Conservation (phyloP, 2,113 vertebrate genomes). For the Kobus ellipsiprymnus region DNA sequence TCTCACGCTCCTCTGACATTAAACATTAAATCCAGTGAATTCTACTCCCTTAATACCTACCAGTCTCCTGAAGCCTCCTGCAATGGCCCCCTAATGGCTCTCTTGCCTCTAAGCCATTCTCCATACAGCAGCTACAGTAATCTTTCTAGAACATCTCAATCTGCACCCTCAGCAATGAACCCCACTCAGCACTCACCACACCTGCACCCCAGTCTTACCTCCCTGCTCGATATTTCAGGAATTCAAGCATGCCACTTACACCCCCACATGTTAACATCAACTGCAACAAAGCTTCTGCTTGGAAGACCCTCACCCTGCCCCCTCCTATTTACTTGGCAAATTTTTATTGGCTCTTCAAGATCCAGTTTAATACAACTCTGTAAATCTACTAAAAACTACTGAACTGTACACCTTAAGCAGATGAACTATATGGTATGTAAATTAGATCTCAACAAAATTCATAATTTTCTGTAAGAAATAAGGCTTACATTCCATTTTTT, state of each 20-base stretch:
- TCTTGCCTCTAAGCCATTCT: background rate
- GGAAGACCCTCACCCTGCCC: background rate
- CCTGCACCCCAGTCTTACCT: background rate
- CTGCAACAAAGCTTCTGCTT: background rate
- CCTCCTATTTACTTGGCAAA: background rate
- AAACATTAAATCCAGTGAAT: background rate
- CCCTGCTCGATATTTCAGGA: background rate
- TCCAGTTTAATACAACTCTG: background rate
- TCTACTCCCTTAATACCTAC: background rate
- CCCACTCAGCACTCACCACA: background rate
- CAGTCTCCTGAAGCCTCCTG: background rate
- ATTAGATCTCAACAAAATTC: background rate
- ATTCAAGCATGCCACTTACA: background rate
- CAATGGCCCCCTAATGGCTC: background rate
- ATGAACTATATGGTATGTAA: background rate
- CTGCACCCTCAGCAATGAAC: background rate
- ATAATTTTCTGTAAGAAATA: background rate
- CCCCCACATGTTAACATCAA: background rate
- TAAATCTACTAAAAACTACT: background rate
- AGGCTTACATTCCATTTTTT: background rate
- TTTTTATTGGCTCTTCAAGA: background rate
- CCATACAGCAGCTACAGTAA: background rate
- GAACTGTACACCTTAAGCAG: background rate
- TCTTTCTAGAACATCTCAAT: background rate
- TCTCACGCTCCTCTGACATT: background rate